phyloP scores from a whole-genome alignment of 2,888 invertebrate genomes.

The Lasioglossum marginatum region DNA sequence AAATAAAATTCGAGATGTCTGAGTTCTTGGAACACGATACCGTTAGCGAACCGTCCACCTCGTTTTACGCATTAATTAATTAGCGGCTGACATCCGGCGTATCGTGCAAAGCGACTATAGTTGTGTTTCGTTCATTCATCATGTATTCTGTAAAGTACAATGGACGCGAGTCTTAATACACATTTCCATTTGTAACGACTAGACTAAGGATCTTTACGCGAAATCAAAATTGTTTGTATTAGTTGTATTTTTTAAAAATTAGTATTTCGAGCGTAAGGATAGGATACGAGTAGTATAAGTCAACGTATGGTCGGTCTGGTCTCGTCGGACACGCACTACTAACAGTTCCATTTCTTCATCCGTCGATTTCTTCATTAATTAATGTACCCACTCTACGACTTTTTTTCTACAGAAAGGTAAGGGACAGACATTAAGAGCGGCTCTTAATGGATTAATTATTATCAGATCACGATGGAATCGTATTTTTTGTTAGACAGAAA shows the following conservation, averaged over 20 bases:
- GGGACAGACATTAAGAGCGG: neutral
- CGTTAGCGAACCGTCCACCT: neutral
- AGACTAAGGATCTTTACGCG: neutral
- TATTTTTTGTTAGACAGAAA: neutral
- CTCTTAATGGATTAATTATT: conserved; percentile 5
- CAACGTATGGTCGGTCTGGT: neutral
- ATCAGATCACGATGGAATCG: neutral
- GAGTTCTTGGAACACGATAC: neutral
- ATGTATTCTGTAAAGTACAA: no score
- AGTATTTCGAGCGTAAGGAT: neutral
- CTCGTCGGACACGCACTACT: neutral
- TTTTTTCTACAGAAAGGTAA: neutral
- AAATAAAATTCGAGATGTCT: conserved; percentile 6
- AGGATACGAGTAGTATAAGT: neutral
- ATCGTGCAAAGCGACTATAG: neutral
- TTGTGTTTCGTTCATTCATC: neutral
- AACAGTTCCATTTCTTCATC: neutral
- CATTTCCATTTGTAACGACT: neutral
- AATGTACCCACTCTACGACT: neutral
- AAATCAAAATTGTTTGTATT: neutral
- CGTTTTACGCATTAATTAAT: neutral
- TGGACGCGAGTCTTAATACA: neutral
- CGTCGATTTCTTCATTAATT: neutral
- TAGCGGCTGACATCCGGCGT: neutral
- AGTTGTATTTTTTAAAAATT: neutral